phyloP scores from a whole-genome alignment of 1,140 invertebrate genomes.

The Anagrus nilaparvatae region DNA sequence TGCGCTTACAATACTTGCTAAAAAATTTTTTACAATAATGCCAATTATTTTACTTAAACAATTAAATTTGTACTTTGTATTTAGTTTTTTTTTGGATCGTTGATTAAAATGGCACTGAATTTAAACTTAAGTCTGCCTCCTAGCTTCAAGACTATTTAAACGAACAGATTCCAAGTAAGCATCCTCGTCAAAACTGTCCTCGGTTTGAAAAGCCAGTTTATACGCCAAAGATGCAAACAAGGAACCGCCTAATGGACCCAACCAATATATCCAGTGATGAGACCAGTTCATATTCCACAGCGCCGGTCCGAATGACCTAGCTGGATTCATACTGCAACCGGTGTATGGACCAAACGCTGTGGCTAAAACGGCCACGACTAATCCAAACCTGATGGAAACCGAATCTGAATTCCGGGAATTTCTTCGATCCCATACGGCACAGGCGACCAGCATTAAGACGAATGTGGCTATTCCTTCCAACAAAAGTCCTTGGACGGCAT shows the following conservation, averaged over 20 bases:
- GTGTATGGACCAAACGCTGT: conserved; percentile 49
- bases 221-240: conserved; percentile 37
- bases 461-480: conserved; percentile 58
- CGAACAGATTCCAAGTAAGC: too few relatives aligned
- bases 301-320: conserved; percentile 66
- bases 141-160: too few relatives aligned
- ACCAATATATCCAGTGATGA: conserved; percentile 56
- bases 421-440: conserved; percentile 49
- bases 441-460: conserved; percentile 58
- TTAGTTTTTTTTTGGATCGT: too few relatives aligned
- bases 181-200: conserved; percentile 11
- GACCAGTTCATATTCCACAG: conserved; percentile 59
- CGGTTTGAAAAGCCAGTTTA: conserved; percentile 22
- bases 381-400: conserved; percentile 43
- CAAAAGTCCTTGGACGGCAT: conserved; percentile 41
- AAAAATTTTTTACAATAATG: too few relatives aligned
- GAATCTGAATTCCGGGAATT: conserved; percentile 43
- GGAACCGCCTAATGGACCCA: conserved; percentile 41
- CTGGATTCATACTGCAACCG: conserved; percentile 76
- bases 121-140: too few relatives aligned
- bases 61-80: too few relatives aligned
- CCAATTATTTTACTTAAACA: too few relatives aligned
- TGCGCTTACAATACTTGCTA: too few relatives aligned
- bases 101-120: too few relatives aligned
- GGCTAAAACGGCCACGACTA: conserved; percentile 41